phyloP scores from a whole-genome alignment of 2,888 invertebrate genomes.

The Adineta ricciae region DNA sequence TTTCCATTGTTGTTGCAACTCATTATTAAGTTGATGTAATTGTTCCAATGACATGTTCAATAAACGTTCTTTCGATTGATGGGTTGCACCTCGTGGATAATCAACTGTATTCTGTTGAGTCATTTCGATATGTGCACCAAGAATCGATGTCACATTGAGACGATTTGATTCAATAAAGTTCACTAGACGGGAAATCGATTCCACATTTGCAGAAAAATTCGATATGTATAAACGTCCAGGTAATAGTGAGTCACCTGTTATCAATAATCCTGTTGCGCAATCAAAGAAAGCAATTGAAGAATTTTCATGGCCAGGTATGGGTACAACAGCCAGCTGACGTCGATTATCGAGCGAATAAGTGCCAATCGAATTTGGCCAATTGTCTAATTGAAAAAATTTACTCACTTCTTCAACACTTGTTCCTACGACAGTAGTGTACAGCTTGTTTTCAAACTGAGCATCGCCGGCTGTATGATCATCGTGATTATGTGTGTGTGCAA shows the following conservation, averaged over 20 bases:
- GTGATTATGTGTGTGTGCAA: background rate
- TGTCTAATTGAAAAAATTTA: background rate
- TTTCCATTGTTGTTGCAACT: background rate
- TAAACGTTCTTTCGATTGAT: background rate
- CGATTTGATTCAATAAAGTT: background rate
- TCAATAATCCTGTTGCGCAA: background rate
- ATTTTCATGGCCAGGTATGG: constrained; percentile 13
- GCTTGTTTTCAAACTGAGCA: background rate
- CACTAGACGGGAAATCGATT: background rate
- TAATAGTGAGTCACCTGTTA: background rate
- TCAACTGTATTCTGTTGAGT: background rate
- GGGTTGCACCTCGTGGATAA: background rate
- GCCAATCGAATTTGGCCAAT: background rate
- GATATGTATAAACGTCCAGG: background rate
- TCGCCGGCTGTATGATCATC: background rate
- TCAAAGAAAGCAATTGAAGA: constrained; percentile 2
- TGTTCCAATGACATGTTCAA: background rate
- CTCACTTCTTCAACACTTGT: background rate
- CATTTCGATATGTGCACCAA: constrained; percentile 20
- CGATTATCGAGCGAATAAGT: background rate
- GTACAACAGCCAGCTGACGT: background rate
- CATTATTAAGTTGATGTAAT: constrained; percentile 8
- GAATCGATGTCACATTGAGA: background rate
- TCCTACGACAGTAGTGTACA: background rate
- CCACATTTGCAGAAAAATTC: background rate